These are phyloP conservation scores for Cavia porcellus DNA, from an alignment of 2,113 vertebrate species.

Conservation along the genomic window DNA sequence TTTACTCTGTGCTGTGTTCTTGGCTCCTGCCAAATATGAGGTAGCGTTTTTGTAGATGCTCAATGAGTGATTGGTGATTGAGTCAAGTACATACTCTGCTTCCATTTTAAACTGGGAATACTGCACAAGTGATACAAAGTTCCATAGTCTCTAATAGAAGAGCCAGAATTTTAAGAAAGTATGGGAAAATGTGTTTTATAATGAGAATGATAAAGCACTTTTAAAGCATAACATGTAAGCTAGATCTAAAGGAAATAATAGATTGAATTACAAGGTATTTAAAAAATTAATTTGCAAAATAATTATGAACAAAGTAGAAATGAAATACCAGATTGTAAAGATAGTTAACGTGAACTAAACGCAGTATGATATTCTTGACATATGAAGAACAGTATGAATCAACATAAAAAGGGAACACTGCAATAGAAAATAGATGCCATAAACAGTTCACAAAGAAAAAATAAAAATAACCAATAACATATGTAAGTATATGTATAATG, in stretches of 20 bases:
- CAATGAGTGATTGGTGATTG: neutral
- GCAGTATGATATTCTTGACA: neutral
- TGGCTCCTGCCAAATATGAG: neutral
- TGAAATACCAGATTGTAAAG: neutral
- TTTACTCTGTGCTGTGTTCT: neutral
- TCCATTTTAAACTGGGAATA: conserved; percentile 14
- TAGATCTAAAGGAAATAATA: neutral
- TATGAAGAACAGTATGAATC: neutral
- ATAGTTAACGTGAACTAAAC: conserved; percentile 40
- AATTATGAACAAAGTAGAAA: conserved; percentile 2
- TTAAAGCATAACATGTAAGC: neutral
- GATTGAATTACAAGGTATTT: neutral
- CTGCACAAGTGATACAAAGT: neutral
- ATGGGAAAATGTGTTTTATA: neutral
- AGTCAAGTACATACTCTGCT: neutral
- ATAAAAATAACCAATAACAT: neutral
- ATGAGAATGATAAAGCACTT: neutral
- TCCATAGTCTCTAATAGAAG: neutral
- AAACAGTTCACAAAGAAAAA: neutral
- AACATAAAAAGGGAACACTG: neutral
- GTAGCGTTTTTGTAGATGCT: neutral
- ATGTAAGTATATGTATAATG: neutral
- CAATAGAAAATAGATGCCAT: neutral
- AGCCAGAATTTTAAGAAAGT: neutral
- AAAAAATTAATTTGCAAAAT: neutral